These are phyloP conservation scores for Mormyrus hasselquistii DNA, from an alignment of 2,797 vertebrate species.

Conservation along the genomic window DNA sequence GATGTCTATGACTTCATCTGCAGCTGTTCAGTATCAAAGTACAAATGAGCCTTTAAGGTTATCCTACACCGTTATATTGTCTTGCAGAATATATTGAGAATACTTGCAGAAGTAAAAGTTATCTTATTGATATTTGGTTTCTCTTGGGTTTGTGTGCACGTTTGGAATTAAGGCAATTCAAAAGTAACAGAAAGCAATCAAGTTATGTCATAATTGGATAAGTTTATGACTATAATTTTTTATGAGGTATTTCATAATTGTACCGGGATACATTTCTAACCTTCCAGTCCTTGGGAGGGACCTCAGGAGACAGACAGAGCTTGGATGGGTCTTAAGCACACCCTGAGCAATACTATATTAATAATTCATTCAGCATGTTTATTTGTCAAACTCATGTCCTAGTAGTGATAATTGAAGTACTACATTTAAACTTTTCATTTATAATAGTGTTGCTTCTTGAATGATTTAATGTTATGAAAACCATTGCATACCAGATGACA, in stretches of 20 bases:
- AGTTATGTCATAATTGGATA: not conserved
- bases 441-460: not conserved
- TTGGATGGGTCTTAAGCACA: not conserved
- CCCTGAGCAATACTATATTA: not conserved
- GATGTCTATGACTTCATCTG: not conserved
- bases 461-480: not conserved
- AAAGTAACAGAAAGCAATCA: not conserved
- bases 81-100: not conserved
- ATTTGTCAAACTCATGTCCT: slow-evolving; percentile 28
- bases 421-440: not conserved
- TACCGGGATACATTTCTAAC: not conserved
- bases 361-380: not conserved
- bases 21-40: not conserved
- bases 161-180: not conserved
- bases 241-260: not conserved
- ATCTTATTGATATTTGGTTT: not conserved
- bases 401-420: slow-evolving; percentile 26
- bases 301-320: not conserved
- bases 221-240: not conserved
- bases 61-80: not conserved
- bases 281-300: not conserved
- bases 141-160: not conserved
- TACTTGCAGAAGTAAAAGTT: not conserved
- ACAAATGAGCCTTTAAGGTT: not conserved
- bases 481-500: not conserved